Conservation (phyloP, 2,888 invertebrate genomes). For the Yponomeuta cagnagella region DNA sequence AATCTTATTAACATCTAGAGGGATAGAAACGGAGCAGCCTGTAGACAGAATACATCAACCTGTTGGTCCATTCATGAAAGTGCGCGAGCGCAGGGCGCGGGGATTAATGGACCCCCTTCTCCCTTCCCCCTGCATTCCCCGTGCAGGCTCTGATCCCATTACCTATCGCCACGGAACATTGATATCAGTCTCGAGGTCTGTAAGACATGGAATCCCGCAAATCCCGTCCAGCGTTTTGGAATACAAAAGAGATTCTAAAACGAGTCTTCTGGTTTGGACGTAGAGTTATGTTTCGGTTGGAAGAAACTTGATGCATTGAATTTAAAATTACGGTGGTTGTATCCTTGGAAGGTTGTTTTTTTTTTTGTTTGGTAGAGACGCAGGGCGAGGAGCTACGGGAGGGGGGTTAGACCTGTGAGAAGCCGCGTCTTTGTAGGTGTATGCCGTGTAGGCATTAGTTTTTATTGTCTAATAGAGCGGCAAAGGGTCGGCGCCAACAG, state of each 20-base stretch:
- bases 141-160: constrained; percentile 27
- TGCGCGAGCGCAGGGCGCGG: constrained; percentile 75
- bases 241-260: background rate
- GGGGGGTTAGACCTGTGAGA: constrained; percentile 58
- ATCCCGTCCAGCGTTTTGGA: background rate
- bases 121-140: constrained; percentile 47
- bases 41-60: constrained; percentile 67
- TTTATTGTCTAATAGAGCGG: constrained; percentile 72
- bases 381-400: constrained; percentile 32
- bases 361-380: constrained; percentile 43
- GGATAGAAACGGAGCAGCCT: constrained; percentile 38
- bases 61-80: constrained; percentile 76
- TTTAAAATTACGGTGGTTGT: constrained; percentile 67
- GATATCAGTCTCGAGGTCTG: background rate
- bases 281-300: background rate
- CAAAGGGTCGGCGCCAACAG: constrained; percentile 69
- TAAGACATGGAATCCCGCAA: background rate
- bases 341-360: constrained; percentile 72
- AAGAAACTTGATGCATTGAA: constrained; percentile 29
- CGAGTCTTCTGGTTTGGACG: background rate
- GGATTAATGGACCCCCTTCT: constrained; percentile 71
- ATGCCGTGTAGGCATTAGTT: constrained; percentile 61
- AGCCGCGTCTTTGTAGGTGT: constrained; percentile 51
- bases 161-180: background rate
- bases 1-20: too few relatives aligned